phyloP scores from a whole-genome alignment of 2,113 vertebrate species.

The Myotis davidii region DNA sequence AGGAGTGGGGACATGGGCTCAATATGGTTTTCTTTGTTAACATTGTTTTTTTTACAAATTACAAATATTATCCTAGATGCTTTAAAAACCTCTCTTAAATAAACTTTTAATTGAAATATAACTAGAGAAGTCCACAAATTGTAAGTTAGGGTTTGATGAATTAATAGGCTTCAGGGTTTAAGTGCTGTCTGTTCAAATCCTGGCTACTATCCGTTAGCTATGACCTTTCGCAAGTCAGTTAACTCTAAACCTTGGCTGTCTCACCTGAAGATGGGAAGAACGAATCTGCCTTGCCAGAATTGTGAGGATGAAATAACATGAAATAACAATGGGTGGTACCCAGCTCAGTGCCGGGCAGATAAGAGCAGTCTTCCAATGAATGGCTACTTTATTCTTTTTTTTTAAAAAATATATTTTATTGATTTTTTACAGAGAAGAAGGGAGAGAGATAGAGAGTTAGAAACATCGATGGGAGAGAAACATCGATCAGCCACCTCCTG shows the following conservation, averaged over 20 bases:
- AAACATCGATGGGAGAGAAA: too few relatives aligned
- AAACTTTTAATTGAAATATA: background rate
- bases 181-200: background rate
- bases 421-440: too few relatives aligned
- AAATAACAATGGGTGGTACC: background rate
- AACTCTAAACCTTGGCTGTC: constrained; percentile 13
- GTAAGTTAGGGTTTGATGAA: background rate
- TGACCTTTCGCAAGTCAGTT: constrained; percentile 31
- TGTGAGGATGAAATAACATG: background rate
- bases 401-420: too few relatives aligned
- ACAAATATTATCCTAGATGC: background rate
- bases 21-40: background rate
- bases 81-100: background rate
- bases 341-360: background rate
- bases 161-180: background rate
- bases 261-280: background rate
- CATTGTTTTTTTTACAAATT: background rate
- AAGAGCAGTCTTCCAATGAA: background rate
- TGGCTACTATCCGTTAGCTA: background rate
- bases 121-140: background rate
- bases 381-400: too few relatives aligned
- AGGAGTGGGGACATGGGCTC: background rate
- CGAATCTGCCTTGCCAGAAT: background rate
- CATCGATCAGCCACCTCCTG: too few relatives aligned
- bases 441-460: too few relatives aligned